phyloP scores from a whole-genome alignment of 2,797 vertebrate genomes.

The Melanotaenia trifasciata region DNA sequence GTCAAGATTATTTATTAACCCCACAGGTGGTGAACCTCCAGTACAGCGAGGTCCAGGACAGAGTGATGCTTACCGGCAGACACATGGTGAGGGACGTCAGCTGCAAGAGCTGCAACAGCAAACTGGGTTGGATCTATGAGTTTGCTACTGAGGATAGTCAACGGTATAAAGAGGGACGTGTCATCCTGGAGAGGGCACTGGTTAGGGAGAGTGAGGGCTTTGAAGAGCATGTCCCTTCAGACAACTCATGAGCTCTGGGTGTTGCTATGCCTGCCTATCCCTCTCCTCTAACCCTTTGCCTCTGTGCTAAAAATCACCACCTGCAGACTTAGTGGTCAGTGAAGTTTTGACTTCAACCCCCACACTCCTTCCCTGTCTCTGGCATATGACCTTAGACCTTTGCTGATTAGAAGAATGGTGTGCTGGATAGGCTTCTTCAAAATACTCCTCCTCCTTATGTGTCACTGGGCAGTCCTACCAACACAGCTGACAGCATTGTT shows the following conservation, averaged over 20 bases:
- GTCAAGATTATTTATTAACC: slow-evolving; percentile 12
- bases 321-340: slow-evolving; percentile 59
- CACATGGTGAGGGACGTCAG: slow-evolving; percentile 99
- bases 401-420: slow-evolving; percentile 54
- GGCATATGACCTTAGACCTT: slow-evolving; percentile 45
- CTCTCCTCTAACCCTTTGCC: slow-evolving; percentile 30
- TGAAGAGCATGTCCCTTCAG: slow-evolving; percentile 96
- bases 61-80: slow-evolving; percentile 97
- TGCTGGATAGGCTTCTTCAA: slow-evolving; percentile 48
- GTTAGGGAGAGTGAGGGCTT: slow-evolving; percentile 98
- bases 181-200: slow-evolving; percentile 96
- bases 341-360: slow-evolving; percentile 44
- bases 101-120: slow-evolving; percentile 99
- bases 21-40: slow-evolving; percentile 96
- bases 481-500: slow-evolving; percentile 46
- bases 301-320: slow-evolving; percentile 47
- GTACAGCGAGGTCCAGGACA: slow-evolving; percentile 98
- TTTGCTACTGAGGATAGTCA: slow-evolving; percentile 99
- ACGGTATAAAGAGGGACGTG: slow-evolving; percentile 97
- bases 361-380: slow-evolving; percentile 23
- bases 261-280: slow-evolving; percentile 21
- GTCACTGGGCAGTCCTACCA: slow-evolving; percentile 23
- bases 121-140: slow-evolving; percentile 99
- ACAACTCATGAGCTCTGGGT: slow-evolving; percentile 89
- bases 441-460: slow-evolving; percentile 30